These are phyloP conservation scores for Sialia sialis DNA, from an alignment of 2,113 vertebrate genomes.

Conservation along the genomic window DNA sequence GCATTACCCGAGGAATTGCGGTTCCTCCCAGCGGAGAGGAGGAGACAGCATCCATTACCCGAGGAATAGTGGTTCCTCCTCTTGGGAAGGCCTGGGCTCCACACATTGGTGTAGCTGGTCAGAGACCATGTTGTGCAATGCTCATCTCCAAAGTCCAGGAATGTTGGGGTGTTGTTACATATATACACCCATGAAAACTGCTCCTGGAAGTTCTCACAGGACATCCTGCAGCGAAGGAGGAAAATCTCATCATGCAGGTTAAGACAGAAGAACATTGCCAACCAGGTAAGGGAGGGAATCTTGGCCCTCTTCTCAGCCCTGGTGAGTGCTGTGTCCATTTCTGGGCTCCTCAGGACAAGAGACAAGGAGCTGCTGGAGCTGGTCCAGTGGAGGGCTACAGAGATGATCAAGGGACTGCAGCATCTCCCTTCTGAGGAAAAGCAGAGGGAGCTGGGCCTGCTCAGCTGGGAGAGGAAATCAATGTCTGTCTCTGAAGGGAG, in stretches of 20 bases:
- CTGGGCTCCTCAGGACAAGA: not conserved
- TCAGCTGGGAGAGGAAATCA: not conserved
- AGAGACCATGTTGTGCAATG: conserved; percentile 17
- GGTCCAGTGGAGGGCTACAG: accelerated
- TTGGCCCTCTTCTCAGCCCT: not conserved
- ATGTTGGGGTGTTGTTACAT: conserved; percentile 60
- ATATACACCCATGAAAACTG: conserved; percentile 64
- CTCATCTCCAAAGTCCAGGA: conserved; percentile 44
- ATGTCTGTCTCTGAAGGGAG: not conserved
- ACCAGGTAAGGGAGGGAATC: not conserved
- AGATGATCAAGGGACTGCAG: not conserved
- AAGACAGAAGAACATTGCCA: not conserved
- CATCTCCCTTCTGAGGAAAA: accelerated
- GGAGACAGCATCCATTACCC: not conserved
- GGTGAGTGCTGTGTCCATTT: not conserved
- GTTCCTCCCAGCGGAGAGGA: not conserved
- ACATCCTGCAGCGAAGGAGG: conserved; percentile 67
- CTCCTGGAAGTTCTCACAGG: conserved; percentile 64
- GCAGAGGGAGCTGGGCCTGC: not conserved
- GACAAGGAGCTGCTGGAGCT: accelerated
- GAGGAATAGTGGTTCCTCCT: not conserved
- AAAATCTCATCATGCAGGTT: not conserved
- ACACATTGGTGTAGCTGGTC: not conserved
- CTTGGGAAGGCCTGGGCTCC: not conserved
- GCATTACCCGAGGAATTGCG: not conserved